Evolutionary conservation across 2,113 vertebrate genomes (phyloP), one percentile per base, ranked within the genome.

Genomic region (Meleagris gallopavo): DNA sequence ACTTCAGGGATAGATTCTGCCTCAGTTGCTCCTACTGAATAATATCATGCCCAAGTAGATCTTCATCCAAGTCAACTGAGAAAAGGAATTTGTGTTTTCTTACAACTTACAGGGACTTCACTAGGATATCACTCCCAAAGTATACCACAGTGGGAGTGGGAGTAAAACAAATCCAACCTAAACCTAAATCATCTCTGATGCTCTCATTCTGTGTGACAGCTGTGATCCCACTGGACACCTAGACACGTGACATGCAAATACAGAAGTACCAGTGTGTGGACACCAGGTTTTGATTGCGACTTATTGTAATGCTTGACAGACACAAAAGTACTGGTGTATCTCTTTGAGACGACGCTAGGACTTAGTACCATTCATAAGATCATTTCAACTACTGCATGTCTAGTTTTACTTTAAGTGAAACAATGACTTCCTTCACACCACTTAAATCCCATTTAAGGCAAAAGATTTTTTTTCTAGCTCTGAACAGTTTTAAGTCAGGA

Each of bases 211-310:
- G 38, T 1, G 2, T 40, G 22, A 41, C 82, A 88, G 38, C 1
- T 2, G 11, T 30, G 62, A 72, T 58, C 30, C 79, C n/a, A 40
- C 18, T 69, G 52, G 17, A 11, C 36, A 54, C 61, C 19, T n/a
- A 16, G 52, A 43, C 11, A 36, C 0, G 0, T 10, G 48, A 2
- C 17, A 52, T 11, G 12, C 4, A 84, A 79, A 76, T 57, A 85
- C 82, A 76, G 40, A 85, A 58, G 3, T 48, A 82, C 17, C n/a
- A 78, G 7, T 21, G 27, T 65, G 25, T 64, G 29, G 75, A 69
- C n/a, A 29, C 34, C 8, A 12, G 8, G 16, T 19, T n/a, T 60
- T 30, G 16, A 55, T 40, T 66, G 30, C 21, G 50, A 30, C 2
- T 29, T 34, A 13, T 72, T 29, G 10, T 50, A 46, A n/a, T 17